These are phyloP conservation scores for Stichodactyla mertensii DNA, from an alignment of 64 coral and sea anemone species.

Conservation along the genomic window DNA sequence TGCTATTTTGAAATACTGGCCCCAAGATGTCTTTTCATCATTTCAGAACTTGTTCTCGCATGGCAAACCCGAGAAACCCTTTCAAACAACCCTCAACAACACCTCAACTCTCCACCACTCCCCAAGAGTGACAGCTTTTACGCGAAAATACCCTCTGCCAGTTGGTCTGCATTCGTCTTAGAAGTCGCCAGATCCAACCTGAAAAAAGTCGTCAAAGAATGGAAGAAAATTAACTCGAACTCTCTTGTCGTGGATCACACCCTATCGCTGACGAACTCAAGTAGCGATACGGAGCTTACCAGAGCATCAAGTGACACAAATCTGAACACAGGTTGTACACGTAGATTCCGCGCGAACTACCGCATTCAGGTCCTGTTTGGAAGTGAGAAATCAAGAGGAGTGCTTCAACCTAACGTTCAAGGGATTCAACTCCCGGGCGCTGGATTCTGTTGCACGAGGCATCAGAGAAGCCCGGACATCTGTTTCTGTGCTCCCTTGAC, in stretches of 20 bases:
- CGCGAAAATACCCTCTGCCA: neutral
- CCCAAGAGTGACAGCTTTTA: neutral
- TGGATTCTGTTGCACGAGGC: conserved; percentile 39
- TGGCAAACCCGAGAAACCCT: neutral
- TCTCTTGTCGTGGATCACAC: neutral
- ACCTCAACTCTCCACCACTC: neutral
- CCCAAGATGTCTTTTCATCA: neutral
- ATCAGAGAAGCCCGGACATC: conserved; percentile 34
- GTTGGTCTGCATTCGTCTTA: neutral
- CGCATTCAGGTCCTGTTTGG: conserved; percentile 9
- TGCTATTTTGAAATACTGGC: neutral
- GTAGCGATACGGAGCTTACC: neutral
- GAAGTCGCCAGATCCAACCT: neutral
- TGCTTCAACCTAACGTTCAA: conserved; percentile 43
- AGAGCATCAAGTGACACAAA: neutral
- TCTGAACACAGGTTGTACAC: neutral
- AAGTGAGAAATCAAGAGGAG: conserved; percentile 20
- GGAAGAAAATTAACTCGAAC: conserved; percentile 11
- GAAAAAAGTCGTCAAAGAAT: neutral
- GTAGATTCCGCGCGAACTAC: neutral
- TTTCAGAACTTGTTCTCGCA: neutral
- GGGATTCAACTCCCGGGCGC: conserved; percentile 18
- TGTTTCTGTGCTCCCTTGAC: conserved; percentile 28
- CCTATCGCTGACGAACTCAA: neutral
- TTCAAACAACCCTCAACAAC: neutral